Conservation (phyloP, 2,888 invertebrate genomes). For the Choreutis nemorana region DNA sequence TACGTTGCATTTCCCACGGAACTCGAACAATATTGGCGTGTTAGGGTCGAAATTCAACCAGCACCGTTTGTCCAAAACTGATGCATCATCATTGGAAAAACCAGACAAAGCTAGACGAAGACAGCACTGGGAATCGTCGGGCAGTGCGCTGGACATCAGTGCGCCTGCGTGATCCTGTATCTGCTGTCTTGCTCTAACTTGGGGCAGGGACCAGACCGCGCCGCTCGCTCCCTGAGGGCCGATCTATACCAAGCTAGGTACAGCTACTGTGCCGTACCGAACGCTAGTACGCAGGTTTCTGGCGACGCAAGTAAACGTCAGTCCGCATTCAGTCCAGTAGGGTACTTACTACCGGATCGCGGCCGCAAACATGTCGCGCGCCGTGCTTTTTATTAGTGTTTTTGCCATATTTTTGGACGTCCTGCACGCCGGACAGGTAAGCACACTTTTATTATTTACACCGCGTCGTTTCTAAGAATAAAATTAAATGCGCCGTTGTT, state of each 20-base stretch:
- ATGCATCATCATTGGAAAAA: conserved; percentile 58
- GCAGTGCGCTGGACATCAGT: conserved; percentile 29
- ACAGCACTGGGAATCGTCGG: conserved; percentile 32
- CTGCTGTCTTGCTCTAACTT: conserved; percentile 26
- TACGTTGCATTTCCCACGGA: no score
- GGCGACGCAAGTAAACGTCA: conserved; percentile 48
- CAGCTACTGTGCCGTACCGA: conserved; percentile 39
- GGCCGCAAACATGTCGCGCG: conserved; percentile 69
- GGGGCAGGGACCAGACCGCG: conserved; percentile 18
- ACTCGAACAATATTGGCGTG: no score
- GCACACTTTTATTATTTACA: conserved; percentile 14
- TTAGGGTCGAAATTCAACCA: conserved; percentile 4
- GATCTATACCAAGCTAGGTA: conserved; percentile 64
- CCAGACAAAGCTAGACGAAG: conserved; percentile 58
- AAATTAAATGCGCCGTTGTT: conserved; percentile 13
- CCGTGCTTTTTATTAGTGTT: conserved; percentile 68
- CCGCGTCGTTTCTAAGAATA: not conserved
- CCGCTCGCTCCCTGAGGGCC: conserved; percentile 50
- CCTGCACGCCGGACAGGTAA: conserved; percentile 66
- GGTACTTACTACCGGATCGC: conserved; percentile 37
- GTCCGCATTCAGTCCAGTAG: conserved; percentile 33
- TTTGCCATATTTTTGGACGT: conserved; percentile 67
- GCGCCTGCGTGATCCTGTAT: conserved; percentile 56
- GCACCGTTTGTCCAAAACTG: conserved; percentile 27
- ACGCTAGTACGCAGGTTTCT: conserved; percentile 59